phyloP scores from a whole-genome alignment of 1,140 invertebrate genomes.

The Trichogramma pretiosum region DNA sequence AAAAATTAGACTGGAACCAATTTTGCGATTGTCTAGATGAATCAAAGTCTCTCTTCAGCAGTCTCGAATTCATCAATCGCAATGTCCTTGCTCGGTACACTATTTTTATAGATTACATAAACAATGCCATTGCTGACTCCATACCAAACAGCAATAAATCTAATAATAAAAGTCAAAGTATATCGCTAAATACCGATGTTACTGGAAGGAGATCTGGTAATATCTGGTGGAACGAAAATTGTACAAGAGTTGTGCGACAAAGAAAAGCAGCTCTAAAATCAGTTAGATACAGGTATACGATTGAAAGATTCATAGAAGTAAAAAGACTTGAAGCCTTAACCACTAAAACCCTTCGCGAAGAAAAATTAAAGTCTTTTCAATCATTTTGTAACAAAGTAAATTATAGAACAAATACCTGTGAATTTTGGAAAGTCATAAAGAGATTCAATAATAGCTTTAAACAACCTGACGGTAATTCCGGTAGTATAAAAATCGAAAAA shows the following conservation, averaged over 20 bases:
- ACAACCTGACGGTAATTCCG: neutral
- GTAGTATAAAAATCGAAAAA: neutral
- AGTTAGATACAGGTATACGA: neutral
- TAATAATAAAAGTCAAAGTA: neutral
- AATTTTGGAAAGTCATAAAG: neutral
- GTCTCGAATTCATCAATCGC: neutral
- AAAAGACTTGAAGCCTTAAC: neutral
- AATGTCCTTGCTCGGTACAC: neutral
- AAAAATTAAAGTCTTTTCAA: neutral
- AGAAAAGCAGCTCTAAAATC: neutral
- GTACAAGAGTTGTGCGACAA: neutral
- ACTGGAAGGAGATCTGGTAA: neutral
- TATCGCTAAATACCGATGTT: neutral
- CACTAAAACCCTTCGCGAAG: neutral
- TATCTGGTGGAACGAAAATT: constrained; percentile 13
- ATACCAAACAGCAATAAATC: neutral
- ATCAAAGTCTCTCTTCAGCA: neutral
- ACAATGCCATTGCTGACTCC: neutral
- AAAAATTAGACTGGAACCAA: neutral
- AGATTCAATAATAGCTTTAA: neutral
- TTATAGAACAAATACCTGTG: too few species aligned
- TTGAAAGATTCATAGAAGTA: neutral
- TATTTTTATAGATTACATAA: neutral
- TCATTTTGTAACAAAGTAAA: neutral
- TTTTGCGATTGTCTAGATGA: neutral